Percentiles rank a stretch among this genome's conserved stretches.
These are phyloP conservation scores for Venturia canescens DNA, from an alignment of 1,140 invertebrate genomes.

Conservation along the genomic window DNA sequence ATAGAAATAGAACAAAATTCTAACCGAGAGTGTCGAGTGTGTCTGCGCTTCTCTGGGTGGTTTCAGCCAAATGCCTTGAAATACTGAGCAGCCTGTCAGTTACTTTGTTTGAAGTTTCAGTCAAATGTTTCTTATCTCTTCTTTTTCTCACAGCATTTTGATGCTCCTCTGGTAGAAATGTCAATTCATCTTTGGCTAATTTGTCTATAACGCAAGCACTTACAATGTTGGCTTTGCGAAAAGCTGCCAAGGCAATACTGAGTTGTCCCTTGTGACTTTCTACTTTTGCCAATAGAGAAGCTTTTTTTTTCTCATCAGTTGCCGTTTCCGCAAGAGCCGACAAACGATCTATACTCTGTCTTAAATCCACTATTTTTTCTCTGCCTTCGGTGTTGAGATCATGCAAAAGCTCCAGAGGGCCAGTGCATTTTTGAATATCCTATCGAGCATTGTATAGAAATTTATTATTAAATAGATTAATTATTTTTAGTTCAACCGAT, in stretches of 20 bases:
- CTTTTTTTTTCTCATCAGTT: constrained; percentile 80
- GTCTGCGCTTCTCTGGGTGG: constrained; percentile 89
- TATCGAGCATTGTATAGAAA: constrained; percentile 56
- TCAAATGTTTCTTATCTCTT: constrained; percentile 81
- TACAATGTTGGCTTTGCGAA: constrained; percentile 87
- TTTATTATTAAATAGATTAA: no score
- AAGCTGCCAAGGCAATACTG: constrained; percentile 83
- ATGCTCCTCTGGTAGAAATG: constrained; percentile 79
- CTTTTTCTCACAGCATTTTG: constrained; percentile 80
- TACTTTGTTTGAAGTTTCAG: constrained; percentile 83
- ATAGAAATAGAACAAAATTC: constrained; percentile 18
- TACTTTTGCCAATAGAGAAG: constrained; percentile 80
- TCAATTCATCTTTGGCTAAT: constrained; percentile 82
- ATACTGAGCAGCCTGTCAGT: constrained; percentile 91
- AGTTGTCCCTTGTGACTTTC: constrained; percentile 84
- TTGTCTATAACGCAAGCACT: constrained; percentile 87
- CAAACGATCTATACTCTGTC: constrained; percentile 83
- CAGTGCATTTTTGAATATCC: constrained; percentile 83
- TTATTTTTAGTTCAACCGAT: no score
- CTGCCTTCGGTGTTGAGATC: constrained; percentile 85
- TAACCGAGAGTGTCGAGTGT: constrained; percentile 89
- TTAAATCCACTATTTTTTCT: constrained; percentile 80
- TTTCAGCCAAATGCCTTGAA: constrained; percentile 89
- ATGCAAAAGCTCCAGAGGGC: constrained; percentile 83
- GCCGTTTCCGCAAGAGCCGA: constrained; percentile 80